Percentiles rank a stretch among this genome's conserved stretches.
These are phyloP conservation scores for Zaprionus bogoriensis DNA, from an alignment of 2,888 invertebrate genomes.

Conservation along the genomic window DNA sequence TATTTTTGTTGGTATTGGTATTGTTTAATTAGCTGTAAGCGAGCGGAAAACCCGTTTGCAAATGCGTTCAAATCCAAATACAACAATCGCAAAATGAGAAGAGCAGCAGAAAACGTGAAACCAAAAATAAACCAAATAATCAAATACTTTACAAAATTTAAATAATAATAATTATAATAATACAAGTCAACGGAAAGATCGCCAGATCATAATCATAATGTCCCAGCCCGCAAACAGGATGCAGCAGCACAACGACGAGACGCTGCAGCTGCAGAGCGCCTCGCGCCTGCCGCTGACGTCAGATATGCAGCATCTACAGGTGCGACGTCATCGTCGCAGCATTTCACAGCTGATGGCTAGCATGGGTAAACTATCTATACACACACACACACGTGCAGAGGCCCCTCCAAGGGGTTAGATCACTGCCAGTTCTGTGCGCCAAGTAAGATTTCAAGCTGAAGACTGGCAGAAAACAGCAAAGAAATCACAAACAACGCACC, in stretches of 20 bases:
- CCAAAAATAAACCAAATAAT: conserved; percentile 43
- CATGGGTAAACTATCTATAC: conserved; percentile 71
- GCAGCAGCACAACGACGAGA: not conserved
- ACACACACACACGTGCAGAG: too few relatives aligned
- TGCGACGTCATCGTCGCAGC: conserved; percentile 82
- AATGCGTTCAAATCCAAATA: too few relatives aligned
- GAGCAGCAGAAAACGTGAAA: conserved; percentile 14
- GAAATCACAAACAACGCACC: not conserved
- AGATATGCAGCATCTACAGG: conserved; percentile 41
- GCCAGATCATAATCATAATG: too few relatives aligned
- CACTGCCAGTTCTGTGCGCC: conserved; percentile 24
- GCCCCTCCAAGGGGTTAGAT: conserved; percentile 38
- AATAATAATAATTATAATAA: conserved; percentile 5
- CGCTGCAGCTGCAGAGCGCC: conserved; percentile 13
- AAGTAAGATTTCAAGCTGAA: conserved; percentile 1
- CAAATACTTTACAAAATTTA: conserved; percentile 36
- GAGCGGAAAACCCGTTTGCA: conserved; percentile 2
- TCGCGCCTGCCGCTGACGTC: conserved; percentile 26
- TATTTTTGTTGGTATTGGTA: too few relatives aligned
- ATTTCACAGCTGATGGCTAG: conserved; percentile 82
- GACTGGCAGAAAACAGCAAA: not conserved
- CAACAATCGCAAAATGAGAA: conserved; percentile 50
- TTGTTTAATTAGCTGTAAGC: conserved; percentile 51
- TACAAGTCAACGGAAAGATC: conserved; percentile 2
- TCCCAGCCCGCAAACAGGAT: conserved; percentile 6